These are phyloP conservation scores for Subacronicta megacephala DNA, from an alignment of 2,888 invertebrate genomes.

Conservation along the genomic window DNA sequence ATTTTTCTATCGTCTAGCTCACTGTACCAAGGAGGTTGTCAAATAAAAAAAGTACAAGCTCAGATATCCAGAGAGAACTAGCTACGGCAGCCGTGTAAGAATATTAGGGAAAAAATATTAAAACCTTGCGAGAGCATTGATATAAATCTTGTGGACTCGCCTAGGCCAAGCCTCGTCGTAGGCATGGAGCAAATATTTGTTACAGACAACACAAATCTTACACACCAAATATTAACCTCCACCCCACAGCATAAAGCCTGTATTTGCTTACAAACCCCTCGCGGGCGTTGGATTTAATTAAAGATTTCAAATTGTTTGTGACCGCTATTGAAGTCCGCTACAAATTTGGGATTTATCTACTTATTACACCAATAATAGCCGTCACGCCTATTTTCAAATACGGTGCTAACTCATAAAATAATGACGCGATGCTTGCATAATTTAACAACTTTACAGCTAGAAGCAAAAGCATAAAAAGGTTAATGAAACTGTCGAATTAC, in stretches of 20 bases:
- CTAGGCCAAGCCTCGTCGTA: constrained; percentile 54
- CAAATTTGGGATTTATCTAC: constrained; percentile 4
- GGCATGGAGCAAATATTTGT: constrained; percentile 68
- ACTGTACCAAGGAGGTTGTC: no score
- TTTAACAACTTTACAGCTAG: constrained; percentile 33
- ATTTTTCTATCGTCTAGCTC: no score
- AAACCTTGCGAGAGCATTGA: constrained; percentile 14
- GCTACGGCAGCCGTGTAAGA: no score
- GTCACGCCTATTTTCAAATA: constrained; percentile 12
- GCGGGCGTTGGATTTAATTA: constrained; percentile 60
- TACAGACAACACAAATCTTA: constrained; percentile 43
- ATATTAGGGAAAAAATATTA: neutral
- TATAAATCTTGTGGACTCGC: constrained; percentile 37
- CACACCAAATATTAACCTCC: constrained; percentile 53
- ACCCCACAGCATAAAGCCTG: constrained; percentile 49
- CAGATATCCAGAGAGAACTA: no score
- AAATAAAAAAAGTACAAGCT: no score
- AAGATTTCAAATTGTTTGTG: constrained; percentile 54
- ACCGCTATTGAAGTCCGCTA: constrained; percentile 29
- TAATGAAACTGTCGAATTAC: constrained; percentile 35
- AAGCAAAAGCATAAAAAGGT: constrained; percentile 20
- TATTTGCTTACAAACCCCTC: constrained; percentile 37
- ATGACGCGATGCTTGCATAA: neutral
- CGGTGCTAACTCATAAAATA: constrained; percentile 17
- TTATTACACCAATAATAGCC: constrained; percentile 8